Conservation (phyloP, 2,113 vertebrate genomes). For the Cacatua alba region DNA sequence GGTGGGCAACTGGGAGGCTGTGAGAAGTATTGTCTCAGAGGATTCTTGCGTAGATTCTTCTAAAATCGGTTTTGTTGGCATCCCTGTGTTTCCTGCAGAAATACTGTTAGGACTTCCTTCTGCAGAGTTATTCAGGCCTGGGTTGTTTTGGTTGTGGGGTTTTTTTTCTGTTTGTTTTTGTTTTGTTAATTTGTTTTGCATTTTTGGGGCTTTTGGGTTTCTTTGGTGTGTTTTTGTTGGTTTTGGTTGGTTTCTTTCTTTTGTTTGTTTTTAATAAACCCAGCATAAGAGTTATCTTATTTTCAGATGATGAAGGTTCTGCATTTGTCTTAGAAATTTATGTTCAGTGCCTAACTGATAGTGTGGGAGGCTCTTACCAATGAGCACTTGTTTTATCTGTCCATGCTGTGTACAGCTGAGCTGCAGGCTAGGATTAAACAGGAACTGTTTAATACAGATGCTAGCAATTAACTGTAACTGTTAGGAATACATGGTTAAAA, state of each 20-base stretch:
- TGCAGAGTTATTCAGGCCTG: background rate
- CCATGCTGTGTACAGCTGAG: background rate
- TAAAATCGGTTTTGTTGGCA: background rate
- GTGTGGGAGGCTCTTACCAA: background rate
- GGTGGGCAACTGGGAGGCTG: no score
- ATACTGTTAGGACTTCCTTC: background rate
- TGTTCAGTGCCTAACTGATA: background rate
- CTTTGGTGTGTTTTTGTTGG: background rate
- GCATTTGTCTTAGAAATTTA: background rate
- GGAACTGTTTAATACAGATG: background rate
- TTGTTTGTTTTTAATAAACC: background rate
- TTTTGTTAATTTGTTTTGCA: background rate
- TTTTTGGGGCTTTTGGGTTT: background rate
- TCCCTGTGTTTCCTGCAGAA: background rate
- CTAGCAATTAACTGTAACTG: background rate
- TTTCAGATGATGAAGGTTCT: background rate
- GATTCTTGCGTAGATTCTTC: no score
- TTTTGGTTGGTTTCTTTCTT: background rate
- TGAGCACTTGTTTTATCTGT: background rate
- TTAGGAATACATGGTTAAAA: background rate
- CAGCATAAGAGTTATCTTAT: background rate
- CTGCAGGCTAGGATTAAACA: background rate
- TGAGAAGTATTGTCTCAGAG: no score
- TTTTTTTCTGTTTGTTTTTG: background rate
- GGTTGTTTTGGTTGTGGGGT: no score